phyloP scores from a whole-genome alignment of 1,140 invertebrate species.

The Hestina assimilis region DNA sequence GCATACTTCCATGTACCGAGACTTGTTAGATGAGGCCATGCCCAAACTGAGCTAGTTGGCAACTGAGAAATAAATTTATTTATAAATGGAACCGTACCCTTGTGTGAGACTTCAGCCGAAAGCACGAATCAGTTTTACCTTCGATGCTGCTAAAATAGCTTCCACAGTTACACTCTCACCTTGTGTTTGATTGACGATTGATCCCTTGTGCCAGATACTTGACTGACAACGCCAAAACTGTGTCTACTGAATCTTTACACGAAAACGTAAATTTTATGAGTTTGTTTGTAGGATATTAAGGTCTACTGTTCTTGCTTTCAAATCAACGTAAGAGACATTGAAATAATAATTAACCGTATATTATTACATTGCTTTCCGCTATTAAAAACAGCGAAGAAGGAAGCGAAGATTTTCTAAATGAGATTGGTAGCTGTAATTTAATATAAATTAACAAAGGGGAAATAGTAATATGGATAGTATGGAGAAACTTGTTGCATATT shows the following conservation, averaged over 20 bases:
- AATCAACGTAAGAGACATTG: slow-evolving; percentile 2
- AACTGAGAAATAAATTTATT: slow-evolving; percentile 68
- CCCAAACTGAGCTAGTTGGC: slow-evolving; percentile 55
- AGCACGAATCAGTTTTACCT: slow-evolving; percentile 75
- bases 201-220: slow-evolving; percentile 76
- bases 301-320: slow-evolving; percentile 6
- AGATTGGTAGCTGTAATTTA: too few species aligned
- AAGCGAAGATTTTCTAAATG: too few species aligned
- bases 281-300: too few species aligned
- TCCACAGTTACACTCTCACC: slow-evolving; percentile 71
- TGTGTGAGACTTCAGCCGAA: slow-evolving; percentile 72
- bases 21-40: slow-evolving; percentile 40
- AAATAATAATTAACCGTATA: neutral
- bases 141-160: slow-evolving; percentile 76
- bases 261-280: slow-evolving; percentile 3
- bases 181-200: slow-evolving; percentile 77
- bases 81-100: slow-evolving; percentile 70
- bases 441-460: too few species aligned
- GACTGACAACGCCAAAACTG: slow-evolving; percentile 58
- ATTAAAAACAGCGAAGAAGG: too few species aligned
- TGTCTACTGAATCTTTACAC: slow-evolving; percentile 1
- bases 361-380: neutral
- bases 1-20: slow-evolving; percentile 34
- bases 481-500: slow-evolving; percentile 35
- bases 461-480: too few species aligned